Evolutionary conservation across 2,888 invertebrate species (phyloP).

Genomic region (Andricus quercusramuli): DNA sequence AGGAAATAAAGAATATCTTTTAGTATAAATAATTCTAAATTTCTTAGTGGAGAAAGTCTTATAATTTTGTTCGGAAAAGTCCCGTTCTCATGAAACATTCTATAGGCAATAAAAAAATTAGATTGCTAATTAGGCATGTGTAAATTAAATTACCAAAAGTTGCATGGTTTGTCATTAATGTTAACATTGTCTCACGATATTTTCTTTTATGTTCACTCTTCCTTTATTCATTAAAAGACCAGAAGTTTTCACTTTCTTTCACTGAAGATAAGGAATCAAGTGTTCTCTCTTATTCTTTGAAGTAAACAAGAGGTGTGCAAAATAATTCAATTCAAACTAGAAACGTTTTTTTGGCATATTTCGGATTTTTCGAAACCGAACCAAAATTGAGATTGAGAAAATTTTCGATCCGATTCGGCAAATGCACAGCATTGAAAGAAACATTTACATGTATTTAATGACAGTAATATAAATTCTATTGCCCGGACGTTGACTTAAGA

Average conservation of each 20-base stretch:
- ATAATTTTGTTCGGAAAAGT: background rate
- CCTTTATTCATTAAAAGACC: slow-evolving; percentile 20
- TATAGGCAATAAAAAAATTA: background rate
- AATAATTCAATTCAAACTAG: too few species aligned
- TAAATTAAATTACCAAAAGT: background rate
- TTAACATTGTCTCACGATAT: slow-evolving; percentile 21
- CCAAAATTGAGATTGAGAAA: too few species aligned
- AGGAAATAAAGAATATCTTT: too few species aligned
- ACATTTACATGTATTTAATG: too few species aligned
- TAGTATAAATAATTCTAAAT: background rate
- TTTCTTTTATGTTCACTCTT: background rate
- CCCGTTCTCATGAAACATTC: slow-evolving; percentile 13
- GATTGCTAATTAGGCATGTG: background rate
- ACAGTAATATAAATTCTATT: too few species aligned
- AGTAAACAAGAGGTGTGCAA: background rate
- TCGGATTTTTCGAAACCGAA: too few species aligned
- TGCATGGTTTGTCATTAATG: background rate
- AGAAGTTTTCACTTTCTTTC: slow-evolving; percentile 29
- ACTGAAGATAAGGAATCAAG: slow-evolving; percentile 1
- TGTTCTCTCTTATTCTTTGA: too few species aligned
- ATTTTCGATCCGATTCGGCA: too few species aligned
- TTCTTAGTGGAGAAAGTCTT: slow-evolving; percentile 19
- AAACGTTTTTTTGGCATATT: too few species aligned
- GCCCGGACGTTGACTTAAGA: too few species aligned
- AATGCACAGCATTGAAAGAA: too few species aligned